These are phyloP conservation scores for Pristis pectinata DNA, from an alignment of 2,797 vertebrate species.

Conservation along the genomic window DNA sequence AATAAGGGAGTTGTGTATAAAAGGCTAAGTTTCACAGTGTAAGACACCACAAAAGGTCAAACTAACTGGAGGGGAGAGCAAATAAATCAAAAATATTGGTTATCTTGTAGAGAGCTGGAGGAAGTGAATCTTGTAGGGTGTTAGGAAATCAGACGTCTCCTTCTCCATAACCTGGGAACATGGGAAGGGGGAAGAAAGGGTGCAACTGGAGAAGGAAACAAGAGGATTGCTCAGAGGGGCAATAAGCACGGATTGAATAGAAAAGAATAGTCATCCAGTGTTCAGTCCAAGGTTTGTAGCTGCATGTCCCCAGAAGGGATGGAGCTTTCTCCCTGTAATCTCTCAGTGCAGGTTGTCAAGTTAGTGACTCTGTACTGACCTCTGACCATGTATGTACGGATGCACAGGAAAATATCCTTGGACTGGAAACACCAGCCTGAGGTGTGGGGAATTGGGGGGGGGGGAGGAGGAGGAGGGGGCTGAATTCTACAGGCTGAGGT, in stretches of 20 bases:
- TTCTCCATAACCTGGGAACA: neutral
- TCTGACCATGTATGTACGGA: neutral
- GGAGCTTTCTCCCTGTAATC: neutral
- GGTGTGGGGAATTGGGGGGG: too few species aligned
- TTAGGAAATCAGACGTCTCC: neutral
- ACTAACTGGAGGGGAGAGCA: neutral
- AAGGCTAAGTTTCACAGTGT: neutral
- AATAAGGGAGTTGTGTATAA: too few species aligned
- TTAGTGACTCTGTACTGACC: neutral
- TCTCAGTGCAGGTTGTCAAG: neutral
- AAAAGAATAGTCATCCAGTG: neutral
- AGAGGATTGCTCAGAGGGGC: neutral
- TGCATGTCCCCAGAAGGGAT: neutral
- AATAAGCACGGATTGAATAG: neutral
- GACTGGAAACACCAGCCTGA: too few species aligned
- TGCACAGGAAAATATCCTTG: neutral
- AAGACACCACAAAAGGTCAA: neutral
- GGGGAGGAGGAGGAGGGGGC: too few species aligned
- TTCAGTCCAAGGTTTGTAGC: too few species aligned
- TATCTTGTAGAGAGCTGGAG: neutral
- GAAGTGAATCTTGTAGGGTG: neutral
- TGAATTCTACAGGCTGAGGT: too few species aligned
- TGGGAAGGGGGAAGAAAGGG: neutral
- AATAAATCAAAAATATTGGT: neutral
- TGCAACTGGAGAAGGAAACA: too few species aligned